phyloP scores from a whole-genome alignment of 2,888 invertebrate species.

The Melanchra persicariae region DNA sequence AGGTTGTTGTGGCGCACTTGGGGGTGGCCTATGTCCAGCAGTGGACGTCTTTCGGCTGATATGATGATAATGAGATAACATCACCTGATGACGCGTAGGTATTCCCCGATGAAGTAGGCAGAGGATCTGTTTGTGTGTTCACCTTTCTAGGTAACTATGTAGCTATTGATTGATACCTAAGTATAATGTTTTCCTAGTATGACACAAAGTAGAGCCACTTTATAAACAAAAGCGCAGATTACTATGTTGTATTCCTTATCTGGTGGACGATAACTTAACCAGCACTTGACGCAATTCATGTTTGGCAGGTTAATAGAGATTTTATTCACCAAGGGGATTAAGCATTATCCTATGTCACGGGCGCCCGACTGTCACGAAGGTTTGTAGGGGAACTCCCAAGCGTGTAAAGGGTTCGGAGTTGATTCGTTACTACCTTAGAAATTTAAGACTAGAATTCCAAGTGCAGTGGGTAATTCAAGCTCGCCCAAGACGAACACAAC shows the following conservation, averaged over 20 bases:
- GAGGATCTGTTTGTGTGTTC: background rate
- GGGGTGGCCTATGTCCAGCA: too few species aligned
- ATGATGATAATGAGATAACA: too few species aligned
- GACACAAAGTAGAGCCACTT: background rate
- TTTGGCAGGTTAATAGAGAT: background rate
- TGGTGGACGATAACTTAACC: background rate
- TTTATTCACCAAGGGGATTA: background rate
- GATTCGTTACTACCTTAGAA: background rate
- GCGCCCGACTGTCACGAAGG: background rate
- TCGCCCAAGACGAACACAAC: too few species aligned
- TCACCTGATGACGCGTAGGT: background rate
- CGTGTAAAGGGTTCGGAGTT: background rate
- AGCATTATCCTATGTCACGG: background rate
- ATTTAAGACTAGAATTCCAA: too few species aligned
- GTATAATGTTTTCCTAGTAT: background rate
- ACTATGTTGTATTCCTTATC: background rate
- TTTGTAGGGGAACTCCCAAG: background rate
- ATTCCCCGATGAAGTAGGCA: too few species aligned
- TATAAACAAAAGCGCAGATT: background rate
- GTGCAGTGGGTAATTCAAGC: too few species aligned
- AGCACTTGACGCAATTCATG: background rate
- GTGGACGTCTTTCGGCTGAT: too few species aligned
- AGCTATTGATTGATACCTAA: background rate
- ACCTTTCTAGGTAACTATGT: background rate
- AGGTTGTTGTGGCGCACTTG: too few species aligned